Conservation (phyloP, 2,113 vertebrate genomes). For the Pseudonaja textilis region DNA sequence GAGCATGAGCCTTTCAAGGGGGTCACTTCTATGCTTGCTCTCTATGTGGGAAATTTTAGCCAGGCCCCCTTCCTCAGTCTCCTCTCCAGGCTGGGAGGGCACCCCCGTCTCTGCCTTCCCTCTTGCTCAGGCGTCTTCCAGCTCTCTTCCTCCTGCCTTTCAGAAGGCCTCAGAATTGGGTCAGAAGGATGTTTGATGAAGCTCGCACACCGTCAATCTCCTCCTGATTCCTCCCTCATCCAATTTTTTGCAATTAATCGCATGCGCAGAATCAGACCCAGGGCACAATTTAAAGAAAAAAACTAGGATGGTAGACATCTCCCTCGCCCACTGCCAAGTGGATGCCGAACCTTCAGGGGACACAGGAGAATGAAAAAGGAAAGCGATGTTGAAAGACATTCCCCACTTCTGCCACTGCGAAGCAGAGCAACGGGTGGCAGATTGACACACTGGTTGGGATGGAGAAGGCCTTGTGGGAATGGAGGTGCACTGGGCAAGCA, state of each 20-base stretch:
- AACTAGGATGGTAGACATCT: constrained; percentile 43
- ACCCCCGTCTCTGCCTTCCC: constrained; percentile 38
- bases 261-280: constrained; percentile 22
- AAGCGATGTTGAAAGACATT: background rate
- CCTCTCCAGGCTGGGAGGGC: constrained; percentile 38
- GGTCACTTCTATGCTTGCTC: constrained; percentile 44
- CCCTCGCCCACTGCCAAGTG: background rate
- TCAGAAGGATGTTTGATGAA: constrained; percentile 45
- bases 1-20: constrained; percentile 33
- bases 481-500: background rate
- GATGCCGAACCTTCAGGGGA: constrained; percentile 21
- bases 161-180: constrained; percentile 58
- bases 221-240: constrained; percentile 52
- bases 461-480: background rate
- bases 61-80: constrained; percentile 12
- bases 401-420: background rate
- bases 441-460: background rate
- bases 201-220: constrained; percentile 12
- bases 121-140: background rate
- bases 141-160: constrained; percentile 44
- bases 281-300: constrained; percentile 58
- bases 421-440: background rate
- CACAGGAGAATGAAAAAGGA: constrained; percentile 22
- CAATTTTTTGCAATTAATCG: constrained; percentile 53
- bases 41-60: constrained; percentile 32